Evolutionary conservation across 1,140 invertebrate genomes (phyloP), one percentile per base, ranked within the genome.

Genomic region (Saccostrea glomerata): DNA sequence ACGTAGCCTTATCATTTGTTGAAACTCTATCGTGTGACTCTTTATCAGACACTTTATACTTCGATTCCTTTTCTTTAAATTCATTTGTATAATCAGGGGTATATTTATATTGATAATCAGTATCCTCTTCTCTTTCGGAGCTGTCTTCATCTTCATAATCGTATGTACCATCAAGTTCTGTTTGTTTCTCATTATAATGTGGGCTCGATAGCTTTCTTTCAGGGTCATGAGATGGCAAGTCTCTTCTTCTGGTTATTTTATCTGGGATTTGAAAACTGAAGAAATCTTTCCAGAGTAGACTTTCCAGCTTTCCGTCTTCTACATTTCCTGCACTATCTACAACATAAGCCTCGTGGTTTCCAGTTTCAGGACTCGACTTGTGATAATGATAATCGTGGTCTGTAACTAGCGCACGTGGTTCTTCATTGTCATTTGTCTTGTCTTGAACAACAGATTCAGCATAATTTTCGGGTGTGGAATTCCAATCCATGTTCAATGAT

Each of bases 191-290:
- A 30, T 9, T 17, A 30, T 77, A 25, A 36, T 36, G 25, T 30
- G 30, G 30, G 70, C 15, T 77, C 13, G 2, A 47, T 23, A 66
- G 17, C 25, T 77, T 77, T 13, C 11, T 25, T 2, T 30, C 11
- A 77, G 23, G 15, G 1, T 36, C 70, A 9, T 7, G 47, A 36
- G 11, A 25, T 30, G 25, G 25, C 23, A 77, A 12, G 12, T 77
- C 30, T 5, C 30, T 77, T 77, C 25, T 77, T 13, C 15, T 77
- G 25, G 25, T 77, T 30, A 77, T 36, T 77, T 77, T 77, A 17
- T 77, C 70, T 77, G 70, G 70, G 30, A 77, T 77, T 77, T 77
- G 11, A 77, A 77, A 77, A 36, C 25, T 77, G 25, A 77, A 77
- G 13, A 77, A 77, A 25, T 77, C 70, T 36, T 77, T 77, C 70